phyloP scores from a whole-genome alignment of 2,797 vertebrate genomes.

The Gambelia wislizenii region DNA sequence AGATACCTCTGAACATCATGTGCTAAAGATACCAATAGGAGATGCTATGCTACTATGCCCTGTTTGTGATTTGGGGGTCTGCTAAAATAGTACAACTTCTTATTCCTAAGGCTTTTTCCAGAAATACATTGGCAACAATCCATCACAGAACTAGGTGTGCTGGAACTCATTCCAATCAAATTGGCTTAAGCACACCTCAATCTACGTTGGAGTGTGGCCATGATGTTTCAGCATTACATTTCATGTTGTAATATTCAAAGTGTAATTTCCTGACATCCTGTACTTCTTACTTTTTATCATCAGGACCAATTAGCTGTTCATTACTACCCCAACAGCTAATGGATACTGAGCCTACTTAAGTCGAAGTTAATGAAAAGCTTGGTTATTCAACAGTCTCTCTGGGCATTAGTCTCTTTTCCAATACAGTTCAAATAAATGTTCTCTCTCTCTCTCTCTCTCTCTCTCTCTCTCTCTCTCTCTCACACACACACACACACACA shows the following conservation, averaged over 20 bases:
- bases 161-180: conserved; percentile 9
- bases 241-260: background rate
- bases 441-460: too few relatives aligned
- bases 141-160: background rate
- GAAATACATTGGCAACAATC: background rate
- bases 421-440: background rate
- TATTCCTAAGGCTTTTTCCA: background rate
- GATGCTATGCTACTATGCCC: too few relatives aligned
- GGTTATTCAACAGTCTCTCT: background rate
- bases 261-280: background rate
- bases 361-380: conserved; percentile 26
- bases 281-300: background rate
- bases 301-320: conserved; percentile 1
- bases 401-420: background rate
- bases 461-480: background rate
- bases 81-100: background rate
- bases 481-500: background rate
- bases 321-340: background rate
- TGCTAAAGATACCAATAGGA: background rate
- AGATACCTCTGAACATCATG: background rate
- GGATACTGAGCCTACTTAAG: conserved; percentile 8
- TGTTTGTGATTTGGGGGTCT: too few relatives aligned
- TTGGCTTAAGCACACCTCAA: background rate
- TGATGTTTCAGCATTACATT: background rate
- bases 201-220: conserved; percentile 3